phyloP scores from a whole-genome alignment of 2,797 vertebrate genomes.

The Cryptoblepharus egeriae region DNA sequence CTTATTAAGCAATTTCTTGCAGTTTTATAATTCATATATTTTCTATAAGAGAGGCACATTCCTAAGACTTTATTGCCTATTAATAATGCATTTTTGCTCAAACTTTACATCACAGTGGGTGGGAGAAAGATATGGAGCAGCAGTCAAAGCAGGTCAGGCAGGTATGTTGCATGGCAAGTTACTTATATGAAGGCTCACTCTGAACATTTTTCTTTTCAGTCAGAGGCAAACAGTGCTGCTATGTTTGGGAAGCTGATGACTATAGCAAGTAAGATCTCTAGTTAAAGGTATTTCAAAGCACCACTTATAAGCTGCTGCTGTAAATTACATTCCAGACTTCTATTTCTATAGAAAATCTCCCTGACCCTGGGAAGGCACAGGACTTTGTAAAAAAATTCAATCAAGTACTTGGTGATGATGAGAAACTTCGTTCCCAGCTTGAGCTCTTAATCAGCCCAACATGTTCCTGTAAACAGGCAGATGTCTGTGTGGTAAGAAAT shows the following conservation, averaged over 20 bases:
- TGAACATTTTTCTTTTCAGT: constrained; percentile 79
- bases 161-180: neutral
- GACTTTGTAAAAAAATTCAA: constrained; percentile 99
- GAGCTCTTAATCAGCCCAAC: constrained; percentile 95
- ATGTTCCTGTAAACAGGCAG: constrained; percentile 98
- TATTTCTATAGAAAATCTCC: constrained; percentile 89
- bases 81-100: neutral
- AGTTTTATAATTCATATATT: neutral
- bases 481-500: constrained; percentile 95
- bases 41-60: neutral
- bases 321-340: constrained; percentile 56
- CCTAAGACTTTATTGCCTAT: neutral
- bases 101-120: neutral
- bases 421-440: constrained; percentile 92
- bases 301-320: neutral
- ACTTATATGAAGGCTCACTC: constrained; percentile 8
- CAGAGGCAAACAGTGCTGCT: constrained; percentile 92
- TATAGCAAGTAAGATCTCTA: constrained; percentile 86
- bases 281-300: constrained; percentile 3
- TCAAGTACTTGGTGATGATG: constrained; percentile 96
- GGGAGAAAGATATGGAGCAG: neutral
- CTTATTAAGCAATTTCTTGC: too few species aligned
- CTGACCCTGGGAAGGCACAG: constrained; percentile 97
- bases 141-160: neutral
- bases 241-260: constrained; percentile 98